phyloP scores from a whole-genome alignment of 2,888 invertebrate genomes.

The Zygothrica quintamaculata region DNA sequence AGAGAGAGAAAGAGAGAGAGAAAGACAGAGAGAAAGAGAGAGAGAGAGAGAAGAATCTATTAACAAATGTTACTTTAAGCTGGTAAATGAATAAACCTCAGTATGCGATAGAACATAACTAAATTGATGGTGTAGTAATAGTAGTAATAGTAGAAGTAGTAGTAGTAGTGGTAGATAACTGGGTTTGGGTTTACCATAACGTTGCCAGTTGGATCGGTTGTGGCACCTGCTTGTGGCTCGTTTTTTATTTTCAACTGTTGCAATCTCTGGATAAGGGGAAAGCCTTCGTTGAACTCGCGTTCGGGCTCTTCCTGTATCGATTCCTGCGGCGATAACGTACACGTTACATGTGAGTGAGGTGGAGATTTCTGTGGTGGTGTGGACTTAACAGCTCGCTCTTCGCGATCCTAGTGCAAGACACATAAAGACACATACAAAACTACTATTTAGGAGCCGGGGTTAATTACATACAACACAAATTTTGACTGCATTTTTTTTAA shows the following conservation, averaged over 20 bases:
- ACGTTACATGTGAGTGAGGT: conserved; percentile 87
- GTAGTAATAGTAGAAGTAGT: not conserved
- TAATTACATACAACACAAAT: conserved; percentile 79
- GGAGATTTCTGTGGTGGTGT: conserved; percentile 85
- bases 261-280: conserved; percentile 90
- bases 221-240: conserved; percentile 86
- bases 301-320: conserved; percentile 85
- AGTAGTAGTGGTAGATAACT: conserved; percentile 9
- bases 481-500: conserved; percentile 31
- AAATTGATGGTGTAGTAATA: not conserved
- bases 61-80: not conserved
- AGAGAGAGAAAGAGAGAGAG: not conserved
- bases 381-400: conserved; percentile 85
- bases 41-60: conserved; percentile 2
- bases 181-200: conserved; percentile 74
- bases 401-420: conserved; percentile 86
- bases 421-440: conserved; percentile 84
- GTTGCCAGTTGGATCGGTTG: conserved; percentile 66
- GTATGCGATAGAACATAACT: not conserved
- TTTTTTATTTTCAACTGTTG: conserved; percentile 91
- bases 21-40: not conserved
- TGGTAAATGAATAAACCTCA: conserved; percentile 4
- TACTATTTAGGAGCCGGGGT: conserved; percentile 84
- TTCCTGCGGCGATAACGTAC: conserved; percentile 86
- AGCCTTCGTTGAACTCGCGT: conserved; percentile 88